These are phyloP conservation scores for Lates calcarifer DNA, from an alignment of 2,113 vertebrate species.

Conservation along the genomic window DNA sequence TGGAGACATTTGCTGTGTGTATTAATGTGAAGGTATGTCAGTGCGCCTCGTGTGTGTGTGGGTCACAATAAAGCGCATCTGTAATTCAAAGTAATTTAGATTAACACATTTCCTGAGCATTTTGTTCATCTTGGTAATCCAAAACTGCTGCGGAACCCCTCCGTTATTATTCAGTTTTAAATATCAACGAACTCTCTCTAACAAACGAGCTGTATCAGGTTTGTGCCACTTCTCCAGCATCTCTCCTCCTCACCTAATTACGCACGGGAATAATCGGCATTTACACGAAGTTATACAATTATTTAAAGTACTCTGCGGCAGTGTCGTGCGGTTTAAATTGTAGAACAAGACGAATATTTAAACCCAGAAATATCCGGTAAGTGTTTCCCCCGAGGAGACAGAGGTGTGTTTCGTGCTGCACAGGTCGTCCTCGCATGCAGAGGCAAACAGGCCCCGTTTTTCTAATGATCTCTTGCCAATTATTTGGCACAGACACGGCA, in stretches of 20 bases:
- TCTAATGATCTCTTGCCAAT: conserved; percentile 51
- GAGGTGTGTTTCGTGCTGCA: conserved; percentile 35
- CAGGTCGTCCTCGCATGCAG: conserved; percentile 35
- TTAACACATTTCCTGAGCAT: neutral
- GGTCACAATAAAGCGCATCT: conserved; percentile 14
- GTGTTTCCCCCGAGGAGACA: conserved; percentile 27
- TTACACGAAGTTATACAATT: conserved; percentile 23
- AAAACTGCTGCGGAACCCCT: neutral
- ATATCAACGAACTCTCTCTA: conserved; percentile 13
- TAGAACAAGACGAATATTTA: neutral
- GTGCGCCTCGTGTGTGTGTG: neutral
- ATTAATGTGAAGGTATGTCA: conserved; percentile 12
- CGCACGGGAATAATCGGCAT: conserved; percentile 34
- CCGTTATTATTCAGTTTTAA: conserved; percentile 11
- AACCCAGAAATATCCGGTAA: conserved; percentile 4
- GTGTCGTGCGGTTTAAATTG: conserved; percentile 7
- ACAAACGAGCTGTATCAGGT: neutral
- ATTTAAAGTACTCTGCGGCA: conserved; percentile 8
- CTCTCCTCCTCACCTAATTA: conserved; percentile 36
- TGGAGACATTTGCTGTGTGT: neutral
- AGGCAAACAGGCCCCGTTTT: conserved; percentile 38
- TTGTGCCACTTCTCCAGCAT: neutral
- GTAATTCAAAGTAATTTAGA: neutral
- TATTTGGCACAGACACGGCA: conserved; percentile 42
- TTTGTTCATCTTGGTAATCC: neutral